Evolutionary conservation across 2,888 invertebrate species (phyloP), one percentile per base, ranked within the genome.

Genomic region (Sericinus montela): DNA sequence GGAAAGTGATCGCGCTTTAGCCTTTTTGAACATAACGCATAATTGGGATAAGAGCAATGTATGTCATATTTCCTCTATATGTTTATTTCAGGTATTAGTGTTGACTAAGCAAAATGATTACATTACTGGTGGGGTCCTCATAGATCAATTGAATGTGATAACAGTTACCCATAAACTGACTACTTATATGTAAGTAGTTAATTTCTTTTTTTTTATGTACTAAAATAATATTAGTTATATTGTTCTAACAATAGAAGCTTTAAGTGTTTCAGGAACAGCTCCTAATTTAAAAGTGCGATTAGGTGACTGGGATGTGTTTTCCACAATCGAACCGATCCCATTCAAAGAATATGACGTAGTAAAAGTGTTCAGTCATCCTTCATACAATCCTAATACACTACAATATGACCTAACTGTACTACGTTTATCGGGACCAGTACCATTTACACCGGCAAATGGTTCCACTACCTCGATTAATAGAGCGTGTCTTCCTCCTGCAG

Each of bases 351-450:
- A 91, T 55, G 77, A 72, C 4, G 81, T 94, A 0, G 67, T 79
- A 3, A 90, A 81, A 59, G 90, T 94, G 32, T 91, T 90, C 55
- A 81, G 91, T 6, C 91, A 92, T 61, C 90, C 94, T 0, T 89
- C 90, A 11, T 97, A 92, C 73, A 93, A 94, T 66, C 76, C 92
- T 0, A 89, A 86, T 47, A 95, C 94, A 55, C 86, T 97, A 36
- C 92, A 93, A 58, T 95, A 95, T 68, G 95, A 97, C 71, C 90
- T 98, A 29, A 97, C 96, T 1, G 89, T 98, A 0, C 72, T 98
- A 23, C 90, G 92, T 51, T 76, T 98, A n/a, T 81, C 90, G 58
- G 65, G 86, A 0, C 66, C 92, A 0, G 91, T 93, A 13, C 89
- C 90, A 0, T 66, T 92, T 6, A 72, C 81, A 0, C 84, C 88